Conservation (phyloP, 2,888 invertebrate species). For the Plutella xylostella region DNA sequence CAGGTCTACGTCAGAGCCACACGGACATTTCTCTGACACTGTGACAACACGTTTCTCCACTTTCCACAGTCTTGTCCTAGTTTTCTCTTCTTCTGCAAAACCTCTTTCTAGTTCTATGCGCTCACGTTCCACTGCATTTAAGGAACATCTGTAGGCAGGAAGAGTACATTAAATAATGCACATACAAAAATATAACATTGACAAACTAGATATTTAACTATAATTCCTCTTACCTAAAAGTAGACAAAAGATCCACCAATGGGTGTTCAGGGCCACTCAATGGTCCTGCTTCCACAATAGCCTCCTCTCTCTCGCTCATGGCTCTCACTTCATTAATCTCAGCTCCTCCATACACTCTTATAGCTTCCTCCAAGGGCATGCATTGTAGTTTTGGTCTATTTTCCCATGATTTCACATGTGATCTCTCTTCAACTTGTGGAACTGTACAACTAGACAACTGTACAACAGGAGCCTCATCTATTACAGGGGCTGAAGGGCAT, state of each 20-base stretch:
- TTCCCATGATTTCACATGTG: conserved; percentile 4
- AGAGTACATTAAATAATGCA: background rate
- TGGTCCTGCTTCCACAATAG: conserved; percentile 44
- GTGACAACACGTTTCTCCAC: conserved; percentile 32
- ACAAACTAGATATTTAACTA: background rate
- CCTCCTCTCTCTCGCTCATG: conserved; percentile 49
- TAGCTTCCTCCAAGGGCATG: conserved; percentile 45
- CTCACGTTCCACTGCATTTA: conserved; percentile 46
- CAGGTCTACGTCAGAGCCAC: conserved; percentile 33
- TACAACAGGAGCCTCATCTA: conserved; percentile 25
- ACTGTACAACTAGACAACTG: conserved; percentile 9
- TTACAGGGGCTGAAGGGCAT: conserved; percentile 45
- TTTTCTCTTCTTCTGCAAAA: conserved; percentile 39
- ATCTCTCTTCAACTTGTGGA: conserved; percentile 15
- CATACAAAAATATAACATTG: background rate
- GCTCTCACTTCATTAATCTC: conserved; percentile 43
- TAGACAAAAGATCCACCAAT: conserved; percentile 51
- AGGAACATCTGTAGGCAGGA: conserved; percentile 36
- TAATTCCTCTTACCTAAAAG: conserved; percentile 37
- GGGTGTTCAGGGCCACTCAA: conserved; percentile 47
- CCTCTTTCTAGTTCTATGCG: conserved; percentile 30
- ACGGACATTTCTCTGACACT: conserved; percentile 32
- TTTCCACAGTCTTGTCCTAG: conserved; percentile 38
- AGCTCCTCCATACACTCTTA: conserved; percentile 38
- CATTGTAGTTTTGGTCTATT: conserved; percentile 29